These are phyloP conservation scores for Drosophila funebris DNA, from an alignment of 1,140 invertebrate genomes.

Conservation along the genomic window DNA sequence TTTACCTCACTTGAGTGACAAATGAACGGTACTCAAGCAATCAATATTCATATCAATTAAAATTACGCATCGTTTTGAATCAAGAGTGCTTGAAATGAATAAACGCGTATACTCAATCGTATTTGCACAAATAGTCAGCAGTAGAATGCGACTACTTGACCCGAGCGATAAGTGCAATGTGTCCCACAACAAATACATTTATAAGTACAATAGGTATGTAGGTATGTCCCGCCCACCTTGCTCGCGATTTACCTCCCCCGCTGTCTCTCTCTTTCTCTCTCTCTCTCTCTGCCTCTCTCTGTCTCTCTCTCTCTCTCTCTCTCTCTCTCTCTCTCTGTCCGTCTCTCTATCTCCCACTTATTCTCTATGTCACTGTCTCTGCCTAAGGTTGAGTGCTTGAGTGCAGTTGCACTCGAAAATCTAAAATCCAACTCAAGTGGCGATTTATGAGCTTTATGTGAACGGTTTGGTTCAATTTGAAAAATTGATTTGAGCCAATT, in stretches of 20 bases:
- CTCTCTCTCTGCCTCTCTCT: neutral
- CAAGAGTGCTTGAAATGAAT: neutral
- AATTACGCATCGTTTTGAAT: neutral
- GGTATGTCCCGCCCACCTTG: too few relatives aligned
- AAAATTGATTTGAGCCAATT: conserved; percentile 33
- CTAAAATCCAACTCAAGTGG: conserved; percentile 6
- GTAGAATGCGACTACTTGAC: neutral
- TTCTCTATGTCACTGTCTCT: too few relatives aligned
- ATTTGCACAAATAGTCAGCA: too few relatives aligned
- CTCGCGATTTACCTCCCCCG: too few relatives aligned
- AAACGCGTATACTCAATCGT: too few relatives aligned
- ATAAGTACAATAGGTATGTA: too few relatives aligned
- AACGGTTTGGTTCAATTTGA: conserved; percentile 28
- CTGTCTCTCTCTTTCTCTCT: neutral
- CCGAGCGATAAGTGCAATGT: neutral
- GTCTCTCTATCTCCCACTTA: neutral
- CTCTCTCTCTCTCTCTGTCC: neutral
- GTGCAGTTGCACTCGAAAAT: conserved; percentile 17
- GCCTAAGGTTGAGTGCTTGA: conserved; percentile 2
- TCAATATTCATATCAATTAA: neutral
- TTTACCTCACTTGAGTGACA: neutral
- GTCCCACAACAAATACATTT: neutral
- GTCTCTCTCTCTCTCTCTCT: neutral
- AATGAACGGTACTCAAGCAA: neutral
- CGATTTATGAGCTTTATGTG: conserved; percentile 13